Base-by-base conservation (phyloP, 2,113 vertebrate genomes). In the Odobenus rosmarus region DNA sequence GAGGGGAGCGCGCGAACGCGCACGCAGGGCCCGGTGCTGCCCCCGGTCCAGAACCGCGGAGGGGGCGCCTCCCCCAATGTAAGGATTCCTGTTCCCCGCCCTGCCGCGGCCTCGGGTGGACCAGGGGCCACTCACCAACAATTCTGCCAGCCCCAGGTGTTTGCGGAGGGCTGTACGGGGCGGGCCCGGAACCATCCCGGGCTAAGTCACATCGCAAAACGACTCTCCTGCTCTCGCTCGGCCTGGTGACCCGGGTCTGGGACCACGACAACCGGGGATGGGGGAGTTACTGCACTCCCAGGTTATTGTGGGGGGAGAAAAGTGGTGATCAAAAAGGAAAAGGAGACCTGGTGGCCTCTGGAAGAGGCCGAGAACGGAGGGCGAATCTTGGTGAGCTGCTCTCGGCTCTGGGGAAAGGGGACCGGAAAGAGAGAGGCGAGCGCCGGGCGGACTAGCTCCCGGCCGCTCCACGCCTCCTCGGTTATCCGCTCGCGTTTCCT, bases 381-480 rank as follows among this genome's bases (percentile, higher is more conserved):
- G 16, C 11, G 57, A 72, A 61, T 31, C 93, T 33, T 1, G 77
- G 31, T 3, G 77, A 92, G 62, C 94, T 15, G 69, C 57, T 10
- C 53, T 10, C 2, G 69, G 55, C 84, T 15, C 21, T n/a, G 39
- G 57, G 19, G 18, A 82, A 2, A 64, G 16, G 28, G 16, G 61
- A 2, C 51, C 2, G 55, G 33, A 39, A 19, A 49, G 67, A 18
- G 23, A 53, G 49, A 33, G 12, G 55, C n/a, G 16, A 59, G 86
- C 39, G 4, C 24, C 16, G 18, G 82, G 92, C 67, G 4, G 83
- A 46, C 39, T 2, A 46, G 51, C 8, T 4, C 80, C 84, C 33
- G 0, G 14, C 6, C 5, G 13, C 69, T 97, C 88, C 97, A 98
- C 57, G 97, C 84, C 98, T 98, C 96, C 97, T 90, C 92, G 97